Base-by-base conservation (phyloP, 1,140 invertebrate genomes). In the Diuraphis noxia region DNA sequence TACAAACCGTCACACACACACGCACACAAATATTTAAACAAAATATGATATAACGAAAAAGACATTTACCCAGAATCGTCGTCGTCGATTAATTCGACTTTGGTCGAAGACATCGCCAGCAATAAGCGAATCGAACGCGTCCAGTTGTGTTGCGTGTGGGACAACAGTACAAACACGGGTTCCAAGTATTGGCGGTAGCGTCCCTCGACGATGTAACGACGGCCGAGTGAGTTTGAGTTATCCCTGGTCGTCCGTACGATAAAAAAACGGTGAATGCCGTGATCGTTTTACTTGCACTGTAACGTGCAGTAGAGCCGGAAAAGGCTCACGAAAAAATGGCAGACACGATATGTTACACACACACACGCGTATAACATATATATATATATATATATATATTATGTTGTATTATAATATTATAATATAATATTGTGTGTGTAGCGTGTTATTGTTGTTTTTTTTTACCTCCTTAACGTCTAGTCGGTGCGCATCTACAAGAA, bases 11-110 rank as follows among this genome's bases (percentile, higher is more conserved):
- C 30, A 63, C 8, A 25, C 25, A 56, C 7, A 25, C 4, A 63
- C 10, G n/a, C 56, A n/a, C 30, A 63, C 13, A 72, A 17, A n/a
- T n/a, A 72, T 72, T 72, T 49, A 52, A 49, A 52, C n/a, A 85
- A 13, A 38, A 49, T 46, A 49, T 46, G 10, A 63, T n/a, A 43
- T 49, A 23, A 49, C 41, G 30, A 63, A 63, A 63, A 63, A 63
- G 19, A 38, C n/a, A 21, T 23, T 91, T 91, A 91, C 89, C 89
- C 89, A 82, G 89, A 82, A 8, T 91, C 89, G 63, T 91, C 89
- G 41, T 91, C 89, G 34, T 91, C 89, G 36, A 91, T 91, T 36
- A 91, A 40, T 82, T 82, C 89, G 43, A 91, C 89, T 1, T 91
- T 91, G 2, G 43, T 49, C 9, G 89, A 49, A 38, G 89, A 89